Evolutionary conservation across 2,888 invertebrate genomes (phyloP), one percentile per base, ranked within the genome.

Genomic region (Fabriciana adippe): DNA sequence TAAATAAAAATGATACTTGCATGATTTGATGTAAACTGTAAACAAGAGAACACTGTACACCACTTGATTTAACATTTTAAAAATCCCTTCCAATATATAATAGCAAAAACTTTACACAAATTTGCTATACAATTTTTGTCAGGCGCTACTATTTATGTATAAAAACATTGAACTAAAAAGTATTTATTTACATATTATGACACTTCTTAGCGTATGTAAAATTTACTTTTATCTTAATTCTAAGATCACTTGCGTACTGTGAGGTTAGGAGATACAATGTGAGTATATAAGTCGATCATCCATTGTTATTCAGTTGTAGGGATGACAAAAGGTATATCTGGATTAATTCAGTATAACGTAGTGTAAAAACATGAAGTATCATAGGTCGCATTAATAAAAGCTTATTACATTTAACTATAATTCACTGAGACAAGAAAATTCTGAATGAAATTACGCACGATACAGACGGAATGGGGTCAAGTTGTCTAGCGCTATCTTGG

Each of bases 361-460:
- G 26, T 18, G 55, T 15, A 47, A 57, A 55, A 64, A 53, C 62
- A 64, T 53, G 35, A 15, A n/a, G 18, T 41, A 26, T 35, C 13
- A 68, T 67, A 72, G 73, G 74, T 72, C 70, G 64, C 72, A 71
- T 69, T 72, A 72, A 75, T 73, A 72, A 72, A 73, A 63, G 18
- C 11, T 55, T 59, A 60, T 60, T 55, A 55, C 51, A 69, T 64
- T 66, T 55, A 63, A 21, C n/a, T 18, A 31, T 56, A 55, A 60
- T 53, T 59, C 18, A 45, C 35, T 53, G 62, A 26, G 65, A 50
- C 55, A 50, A 59, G 13, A 48, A n/a, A 63, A 59, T 70, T 53
- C 16, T 31, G 57, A 70, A 64, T 50, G 50, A 67, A 56, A 69
- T 69, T 59, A 69, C 59, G 48, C 69, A 63, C 59, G 57, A 48